A percentile compares a stretch with the other conserved stretches of the same genome.
Evolutionary conservation across 2,113 vertebrate species (phyloP).

Genomic region (Hiodon tergisus): DNA sequence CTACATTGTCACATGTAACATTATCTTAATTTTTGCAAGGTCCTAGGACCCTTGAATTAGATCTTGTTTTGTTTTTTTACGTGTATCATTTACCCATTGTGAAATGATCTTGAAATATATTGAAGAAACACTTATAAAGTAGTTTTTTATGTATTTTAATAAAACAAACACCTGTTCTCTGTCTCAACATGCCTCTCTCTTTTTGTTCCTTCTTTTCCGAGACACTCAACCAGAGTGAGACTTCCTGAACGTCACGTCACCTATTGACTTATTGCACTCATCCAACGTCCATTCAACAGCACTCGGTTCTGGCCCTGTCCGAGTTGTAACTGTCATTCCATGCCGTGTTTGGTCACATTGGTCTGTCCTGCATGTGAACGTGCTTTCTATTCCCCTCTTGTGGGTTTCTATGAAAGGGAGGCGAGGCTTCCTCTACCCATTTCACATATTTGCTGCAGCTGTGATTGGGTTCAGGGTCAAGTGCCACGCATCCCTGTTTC

Average conservation of each 20-base stretch:
- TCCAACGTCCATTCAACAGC: not conserved
- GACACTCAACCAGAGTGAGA: conserved; percentile 1
- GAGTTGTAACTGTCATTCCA: conserved; percentile 39
- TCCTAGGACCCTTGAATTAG: not conserved
- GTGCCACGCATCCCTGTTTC: not conserved
- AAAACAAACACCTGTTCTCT: conserved; percentile 68
- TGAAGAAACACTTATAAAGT: conserved; percentile 60
- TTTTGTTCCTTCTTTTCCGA: conserved; percentile 42
- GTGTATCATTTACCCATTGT: conserved; percentile 64
- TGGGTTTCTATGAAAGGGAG: conserved; percentile 33
- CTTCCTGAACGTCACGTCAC: conserved; percentile 2
- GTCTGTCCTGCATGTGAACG: conserved; percentile 45
- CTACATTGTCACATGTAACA: conserved; percentile 15
- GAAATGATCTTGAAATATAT: conserved; percentile 56
- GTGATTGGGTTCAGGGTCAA: not conserved
- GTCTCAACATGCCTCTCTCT: conserved; percentile 64
- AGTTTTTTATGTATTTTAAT: conserved; percentile 82
- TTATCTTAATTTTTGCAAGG: conserved; percentile 10
- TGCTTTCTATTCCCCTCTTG: conserved; percentile 12
- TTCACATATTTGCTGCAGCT: conserved; percentile 19
- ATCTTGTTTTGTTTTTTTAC: conserved; percentile 47
- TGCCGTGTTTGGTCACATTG: conserved; percentile 39
- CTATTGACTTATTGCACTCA: not conserved
- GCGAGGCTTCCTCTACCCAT: conserved; percentile 27
- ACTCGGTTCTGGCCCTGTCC: not conserved